Evolutionary conservation across 2,888 invertebrate genomes (phyloP).

Genomic region (Harpalus rufipes): DNA sequence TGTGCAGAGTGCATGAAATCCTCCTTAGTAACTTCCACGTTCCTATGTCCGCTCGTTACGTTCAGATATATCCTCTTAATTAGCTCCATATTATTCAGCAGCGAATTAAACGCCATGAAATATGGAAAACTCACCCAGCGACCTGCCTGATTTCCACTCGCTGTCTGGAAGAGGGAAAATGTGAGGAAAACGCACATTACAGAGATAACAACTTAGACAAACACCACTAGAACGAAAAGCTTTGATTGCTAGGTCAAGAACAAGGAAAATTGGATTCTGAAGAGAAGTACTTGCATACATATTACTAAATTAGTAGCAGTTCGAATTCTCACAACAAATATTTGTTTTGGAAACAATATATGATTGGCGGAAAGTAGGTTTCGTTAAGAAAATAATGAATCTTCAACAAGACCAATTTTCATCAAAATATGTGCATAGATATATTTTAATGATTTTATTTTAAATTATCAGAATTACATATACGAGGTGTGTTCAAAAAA

Average conservation of each 20-base stretch:
- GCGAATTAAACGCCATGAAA: slow-evolving; percentile 98
- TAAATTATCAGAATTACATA: too few relatives aligned
- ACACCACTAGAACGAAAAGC: neutral
- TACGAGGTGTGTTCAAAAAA: too few relatives aligned
- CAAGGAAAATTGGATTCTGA: neutral
- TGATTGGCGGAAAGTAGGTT: too few relatives aligned
- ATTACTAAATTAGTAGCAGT: neutral
- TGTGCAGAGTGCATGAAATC: slow-evolving; percentile 98
- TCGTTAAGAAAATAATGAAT: neutral
- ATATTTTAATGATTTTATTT: too few relatives aligned
- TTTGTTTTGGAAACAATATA: neutral
- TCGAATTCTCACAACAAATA: neutral
- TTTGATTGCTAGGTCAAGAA: neutral
- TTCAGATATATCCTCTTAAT: slow-evolving; percentile 96
- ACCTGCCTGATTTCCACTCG: slow-evolving; percentile 84
- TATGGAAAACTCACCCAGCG: slow-evolving; percentile 97
- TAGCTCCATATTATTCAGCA: slow-evolving; percentile 98
- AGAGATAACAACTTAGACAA: neutral
- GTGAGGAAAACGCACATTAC: slow-evolving; percentile 6
- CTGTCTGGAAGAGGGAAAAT: slow-evolving; percentile 76
- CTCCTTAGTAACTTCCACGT: slow-evolving; percentile 95
- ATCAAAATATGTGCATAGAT: too few relatives aligned
- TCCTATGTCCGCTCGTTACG: slow-evolving; percentile 90
- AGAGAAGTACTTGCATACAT: neutral
- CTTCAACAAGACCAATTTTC: too few relatives aligned